Percentiles rank a stretch among this genome's conserved stretches.
Evolutionary conservation across 2,113 vertebrate species (phyloP).

Genomic region (Sarotherodon lohbergeri): DNA sequence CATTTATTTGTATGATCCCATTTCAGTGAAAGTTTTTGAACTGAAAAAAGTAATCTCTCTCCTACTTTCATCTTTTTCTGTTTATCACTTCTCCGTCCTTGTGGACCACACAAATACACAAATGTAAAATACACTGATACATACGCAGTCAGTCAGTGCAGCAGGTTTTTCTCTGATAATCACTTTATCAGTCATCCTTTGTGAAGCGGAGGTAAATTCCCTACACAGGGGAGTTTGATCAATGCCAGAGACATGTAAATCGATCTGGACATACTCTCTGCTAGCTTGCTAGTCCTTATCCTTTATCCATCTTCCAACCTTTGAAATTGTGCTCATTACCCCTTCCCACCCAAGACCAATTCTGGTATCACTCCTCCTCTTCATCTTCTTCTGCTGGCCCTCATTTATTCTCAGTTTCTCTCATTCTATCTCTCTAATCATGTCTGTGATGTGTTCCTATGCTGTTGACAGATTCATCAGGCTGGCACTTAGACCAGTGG

Average conservation of each 20-base stretch:
- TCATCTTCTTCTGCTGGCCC: neutral
- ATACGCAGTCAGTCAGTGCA: neutral
- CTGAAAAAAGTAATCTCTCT: neutral
- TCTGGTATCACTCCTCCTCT: neutral
- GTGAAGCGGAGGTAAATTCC: constrained; percentile 45
- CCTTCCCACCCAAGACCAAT: constrained; percentile 18
- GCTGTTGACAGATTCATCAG: constrained; percentile 56
- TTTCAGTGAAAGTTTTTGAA: constrained; percentile 9
- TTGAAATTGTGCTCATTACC: constrained; percentile 37
- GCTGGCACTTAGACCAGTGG: constrained; percentile 44
- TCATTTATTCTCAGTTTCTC: constrained; percentile 5
- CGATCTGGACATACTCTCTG: constrained; percentile 60
- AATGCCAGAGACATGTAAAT: constrained; percentile 71
- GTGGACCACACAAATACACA: neutral
- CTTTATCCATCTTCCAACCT: constrained; percentile 32
- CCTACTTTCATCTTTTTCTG: constrained; percentile 15
- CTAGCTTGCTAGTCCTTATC: constrained; percentile 30
- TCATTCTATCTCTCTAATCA: constrained; percentile 29
- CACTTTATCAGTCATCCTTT: constrained; percentile 65
- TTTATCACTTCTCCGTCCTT: constrained; percentile 1
- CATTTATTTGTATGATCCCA: constrained; percentile 15
- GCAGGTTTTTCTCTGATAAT: constrained; percentile 54
- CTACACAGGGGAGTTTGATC: constrained; percentile 53
- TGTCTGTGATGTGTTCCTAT: neutral
- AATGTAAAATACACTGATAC: neutral